Base-by-base conservation (phyloP, 2,797 vertebrate genomes). In the Melanotaenia trifasciata region DNA sequence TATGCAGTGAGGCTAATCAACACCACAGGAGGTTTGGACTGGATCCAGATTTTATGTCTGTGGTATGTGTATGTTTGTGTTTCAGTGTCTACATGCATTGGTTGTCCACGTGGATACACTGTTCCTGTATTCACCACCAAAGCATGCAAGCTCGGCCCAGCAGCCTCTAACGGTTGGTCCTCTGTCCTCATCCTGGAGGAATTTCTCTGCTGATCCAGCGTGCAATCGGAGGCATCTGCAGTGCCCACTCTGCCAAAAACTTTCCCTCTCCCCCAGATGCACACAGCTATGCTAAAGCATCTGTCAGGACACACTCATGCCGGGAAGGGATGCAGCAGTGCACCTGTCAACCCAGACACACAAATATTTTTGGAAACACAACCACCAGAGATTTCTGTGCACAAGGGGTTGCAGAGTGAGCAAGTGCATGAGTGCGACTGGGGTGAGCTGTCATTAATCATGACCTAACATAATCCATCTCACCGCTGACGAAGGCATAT, bases 141-240 rank as follows among this genome's bases (percentile, higher is more conserved):
- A 24, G 57, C 50, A 8, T 61, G 81, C 81, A 83, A 87, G 77
- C 50, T 83, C 81, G 64, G 83, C 76, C 57, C 40, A 4, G 35
- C 56, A 58, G 53, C 43, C 68, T 45, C 71, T 59, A 32, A 65
- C 63, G 61, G 79, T 43, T 76, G 77, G 78, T 79, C 67, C 62
- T 73, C 70, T 51, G 79, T 85, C 68, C 70, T 80, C n/a, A 51
- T 91, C 85, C 81, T 73, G 14, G 81, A 81, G 81, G 86, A 93
- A 93, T 93, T 89, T 92, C 87, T 84, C 83, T 70, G 65, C 81
- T 91, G 84, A 94, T 94, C 88, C 87, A 77, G 71, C 81, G 6
- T 90, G 88, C 85, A 91, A 90, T 90, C 72, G 56, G 75, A 86
- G 86, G 87, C 91, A 94, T 93, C 90, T 93, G 90, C 70, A 71